Conservation (phyloP, 2,888 invertebrate species). For the Protophormia terraenovae region DNA sequence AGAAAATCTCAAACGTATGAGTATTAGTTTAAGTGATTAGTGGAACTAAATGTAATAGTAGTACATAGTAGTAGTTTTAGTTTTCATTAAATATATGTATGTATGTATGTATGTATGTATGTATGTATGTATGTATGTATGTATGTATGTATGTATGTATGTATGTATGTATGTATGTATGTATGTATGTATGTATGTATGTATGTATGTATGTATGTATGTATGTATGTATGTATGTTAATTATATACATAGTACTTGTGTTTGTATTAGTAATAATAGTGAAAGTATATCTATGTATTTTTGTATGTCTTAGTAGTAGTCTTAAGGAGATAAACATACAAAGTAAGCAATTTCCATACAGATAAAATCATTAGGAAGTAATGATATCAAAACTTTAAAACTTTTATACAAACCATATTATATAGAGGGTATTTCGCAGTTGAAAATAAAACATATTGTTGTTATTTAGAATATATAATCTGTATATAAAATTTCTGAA, state of each 20-base stretch:
- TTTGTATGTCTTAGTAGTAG: not conserved
- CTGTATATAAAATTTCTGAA: no score
- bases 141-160: no score
- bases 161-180: no score
- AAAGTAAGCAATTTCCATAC: constrained; percentile 17
- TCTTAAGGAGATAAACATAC: constrained; percentile 2
- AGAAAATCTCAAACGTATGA: constrained; percentile 46
- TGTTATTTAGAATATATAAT: no score
- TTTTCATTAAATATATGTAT: not conserved
- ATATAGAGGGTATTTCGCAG: not conserved
- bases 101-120: not conserved
- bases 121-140: no score
- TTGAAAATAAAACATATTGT: no score
- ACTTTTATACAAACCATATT: not conserved
- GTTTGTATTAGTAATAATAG: not conserved
- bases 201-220: no score
- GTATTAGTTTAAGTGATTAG: constrained; percentile 60
- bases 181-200: no score
- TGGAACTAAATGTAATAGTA: constrained; percentile 30
- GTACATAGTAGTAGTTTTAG: not conserved
- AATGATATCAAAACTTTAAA: constrained; percentile 16
- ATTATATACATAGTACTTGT: not conserved
- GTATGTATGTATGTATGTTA: no score
- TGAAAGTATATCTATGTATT: not conserved
- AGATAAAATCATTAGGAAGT: constrained; percentile 13